phyloP scores from a whole-genome alignment of 2,888 invertebrate species.

The Heliconius ismenius region DNA sequence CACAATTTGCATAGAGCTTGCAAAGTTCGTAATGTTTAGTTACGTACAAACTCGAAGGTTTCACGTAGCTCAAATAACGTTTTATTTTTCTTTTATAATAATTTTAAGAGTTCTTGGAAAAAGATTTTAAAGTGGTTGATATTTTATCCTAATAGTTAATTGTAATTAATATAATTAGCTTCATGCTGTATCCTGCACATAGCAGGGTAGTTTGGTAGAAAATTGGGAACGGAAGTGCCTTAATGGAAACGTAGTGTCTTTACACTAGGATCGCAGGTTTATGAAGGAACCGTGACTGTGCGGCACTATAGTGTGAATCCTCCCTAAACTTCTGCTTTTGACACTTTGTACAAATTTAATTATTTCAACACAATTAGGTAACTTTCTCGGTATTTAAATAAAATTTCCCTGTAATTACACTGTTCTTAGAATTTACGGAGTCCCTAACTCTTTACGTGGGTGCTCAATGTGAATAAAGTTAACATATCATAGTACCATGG shows the following conservation, averaged over 20 bases:
- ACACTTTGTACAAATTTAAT: neutral
- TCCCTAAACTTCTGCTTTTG: neutral
- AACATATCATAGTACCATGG: neutral
- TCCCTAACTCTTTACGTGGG: neutral
- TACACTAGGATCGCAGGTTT: too few relatives aligned
- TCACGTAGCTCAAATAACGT: neutral
- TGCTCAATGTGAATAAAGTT: neutral
- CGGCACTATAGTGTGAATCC: neutral
- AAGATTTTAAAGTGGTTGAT: neutral
- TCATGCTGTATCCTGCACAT: too few relatives aligned
- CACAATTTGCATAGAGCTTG: conserved; percentile 16
- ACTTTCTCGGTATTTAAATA: conserved; percentile 10
- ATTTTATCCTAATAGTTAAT: too few relatives aligned
- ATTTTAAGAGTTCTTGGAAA: neutral
- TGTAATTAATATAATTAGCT: too few relatives aligned
- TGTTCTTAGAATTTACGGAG: conserved; percentile 6
- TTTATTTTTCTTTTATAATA: neutral
- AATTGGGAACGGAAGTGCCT: too few relatives aligned
- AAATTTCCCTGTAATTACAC: conserved; percentile 11
- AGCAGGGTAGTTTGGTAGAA: too few relatives aligned
- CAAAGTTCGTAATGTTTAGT: neutral
- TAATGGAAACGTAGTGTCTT: too few relatives aligned
- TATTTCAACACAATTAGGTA: conserved; percentile 18
- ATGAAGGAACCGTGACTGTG: too few relatives aligned
- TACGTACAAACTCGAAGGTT: neutral